Conservation (phyloP, 2,797 vertebrate genomes). For the Typhlichthys eigenmanni region DNA sequence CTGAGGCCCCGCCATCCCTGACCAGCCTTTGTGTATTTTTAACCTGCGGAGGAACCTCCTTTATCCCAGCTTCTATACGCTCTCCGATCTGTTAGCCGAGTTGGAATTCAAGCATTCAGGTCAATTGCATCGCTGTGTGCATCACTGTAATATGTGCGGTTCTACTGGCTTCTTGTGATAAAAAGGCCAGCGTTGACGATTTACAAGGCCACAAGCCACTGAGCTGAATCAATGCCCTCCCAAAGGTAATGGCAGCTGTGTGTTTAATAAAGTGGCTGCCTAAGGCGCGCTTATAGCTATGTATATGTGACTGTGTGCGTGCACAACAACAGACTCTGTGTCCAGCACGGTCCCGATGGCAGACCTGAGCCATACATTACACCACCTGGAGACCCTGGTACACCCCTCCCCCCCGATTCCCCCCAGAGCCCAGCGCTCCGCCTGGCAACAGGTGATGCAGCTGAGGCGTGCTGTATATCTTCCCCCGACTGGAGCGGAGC, state of each 20-base stretch:
- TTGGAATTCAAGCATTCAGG: neutral
- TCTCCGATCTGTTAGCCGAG: neutral
- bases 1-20: slow-evolving; percentile 38
- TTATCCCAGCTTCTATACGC: slow-evolving; percentile 10
- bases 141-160: too few relatives aligned
- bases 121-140: too few relatives aligned
- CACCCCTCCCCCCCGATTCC: slow-evolving; percentile 22
- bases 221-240: too few relatives aligned
- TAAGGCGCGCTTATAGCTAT: too few relatives aligned
- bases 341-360: slow-evolving; percentile 4
- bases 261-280: too few relatives aligned
- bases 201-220: too few relatives aligned
- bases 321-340: too few relatives aligned
- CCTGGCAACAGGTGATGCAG: slow-evolving; percentile 74
- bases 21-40: slow-evolving; percentile 39
- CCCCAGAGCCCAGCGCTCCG: slow-evolving; percentile 49
- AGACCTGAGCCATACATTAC: slow-evolving; percentile 17
- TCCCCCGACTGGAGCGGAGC: slow-evolving; percentile 64
- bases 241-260: too few relatives aligned
- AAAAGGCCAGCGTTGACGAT: too few relatives aligned
- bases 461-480: slow-evolving; percentile 59
- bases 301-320: too few relatives aligned
- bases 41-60: slow-evolving; percentile 18
- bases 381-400: slow-evolving; percentile 57
- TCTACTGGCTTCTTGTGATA: too few relatives aligned